Evolutionary conservation across 2,113 vertebrate species (phyloP), one percentile per base, ranked within the genome.

Genomic region (Puffinus mauretanicus): DNA sequence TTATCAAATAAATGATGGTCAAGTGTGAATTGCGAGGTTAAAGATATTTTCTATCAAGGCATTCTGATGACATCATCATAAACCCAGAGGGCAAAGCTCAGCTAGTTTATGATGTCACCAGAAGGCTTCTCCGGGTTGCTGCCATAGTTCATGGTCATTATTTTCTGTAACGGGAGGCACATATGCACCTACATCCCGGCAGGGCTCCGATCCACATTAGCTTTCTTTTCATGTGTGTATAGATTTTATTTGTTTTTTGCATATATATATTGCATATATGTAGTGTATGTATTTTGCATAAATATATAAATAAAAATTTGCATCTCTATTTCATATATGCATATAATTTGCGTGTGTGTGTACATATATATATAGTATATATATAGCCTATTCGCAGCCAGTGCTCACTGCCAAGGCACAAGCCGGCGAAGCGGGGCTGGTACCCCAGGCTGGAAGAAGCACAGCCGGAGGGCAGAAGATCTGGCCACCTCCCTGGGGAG

Each of bases 1-100:
- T 94, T 89, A 80, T 44, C 78, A 55, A 72, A 83, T 88, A 95
- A 96, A 86, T 78, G 44, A 92, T 72, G 80, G 70, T 11, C 60
- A 52, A 54, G 2, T 42, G 66, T 82, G 66, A 82, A 47, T 25
- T 19, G 42, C 3, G 11, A 92, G 80, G 87, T 88, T 78, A 82
- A 94, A 94, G 60, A 36, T 54, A 7, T 80, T 47, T 72, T 67
- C 49, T 34, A 3, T 80, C 92, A 88, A 92, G 81, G 90, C 21
- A 1, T 92, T 88, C 75, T 93, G 85, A 92, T 96, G 91, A 94
- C 92, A 96, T 93, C 95, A 95, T 58, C 89, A 82, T 94, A 96
- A 96, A 96, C 83, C 90, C 36, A 4, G 81, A 70, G 79, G 85
- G 82, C 93, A 96, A 95, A 96, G 96, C 66, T 95, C 96, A 86